These are phyloP conservation scores for Drymonia ruficornis DNA, from an alignment of 2,888 invertebrate species.

Conservation along the genomic window DNA sequence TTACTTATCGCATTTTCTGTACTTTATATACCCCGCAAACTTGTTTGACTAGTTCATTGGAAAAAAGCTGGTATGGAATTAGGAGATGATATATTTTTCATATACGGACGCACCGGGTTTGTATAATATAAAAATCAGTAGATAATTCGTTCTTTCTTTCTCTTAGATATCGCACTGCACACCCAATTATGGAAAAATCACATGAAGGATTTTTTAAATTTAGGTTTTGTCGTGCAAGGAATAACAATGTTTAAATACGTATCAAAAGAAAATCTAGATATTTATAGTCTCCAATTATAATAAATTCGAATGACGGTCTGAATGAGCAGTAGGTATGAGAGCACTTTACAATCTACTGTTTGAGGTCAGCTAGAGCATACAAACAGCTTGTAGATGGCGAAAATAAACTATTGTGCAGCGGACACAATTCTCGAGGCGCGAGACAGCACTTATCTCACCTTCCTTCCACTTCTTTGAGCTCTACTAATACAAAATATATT, in stretches of 20 bases:
- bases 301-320: no score
- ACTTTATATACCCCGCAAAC: neutral
- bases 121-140: constrained; percentile 57
- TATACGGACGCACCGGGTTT: constrained; percentile 73
- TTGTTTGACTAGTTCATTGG: neutral
- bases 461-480: constrained; percentile 25
- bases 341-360: constrained; percentile 21
- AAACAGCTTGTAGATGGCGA: constrained; percentile 33
- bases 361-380: constrained; percentile 47
- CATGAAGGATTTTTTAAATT: no score
- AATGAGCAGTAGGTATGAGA: no score
- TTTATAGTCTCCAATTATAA: no score
- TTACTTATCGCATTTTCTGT: no score
- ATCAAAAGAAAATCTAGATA: no score
- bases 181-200: neutral
- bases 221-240: no score
- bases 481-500: constrained; percentile 11
- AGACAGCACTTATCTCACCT: constrained; percentile 38
- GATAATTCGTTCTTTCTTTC: constrained; percentile 9
- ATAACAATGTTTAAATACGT: no score
- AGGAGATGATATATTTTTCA: constrained; percentile 72
- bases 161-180: constrained; percentile 14
- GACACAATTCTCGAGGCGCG: constrained; percentile 45
- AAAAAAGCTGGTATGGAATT: constrained; percentile 72
- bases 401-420: constrained; percentile 55